Evolutionary conservation across 2,888 invertebrate species (phyloP), one percentile per base, ranked within the genome.

Genomic region (Diarsia mendica): DNA sequence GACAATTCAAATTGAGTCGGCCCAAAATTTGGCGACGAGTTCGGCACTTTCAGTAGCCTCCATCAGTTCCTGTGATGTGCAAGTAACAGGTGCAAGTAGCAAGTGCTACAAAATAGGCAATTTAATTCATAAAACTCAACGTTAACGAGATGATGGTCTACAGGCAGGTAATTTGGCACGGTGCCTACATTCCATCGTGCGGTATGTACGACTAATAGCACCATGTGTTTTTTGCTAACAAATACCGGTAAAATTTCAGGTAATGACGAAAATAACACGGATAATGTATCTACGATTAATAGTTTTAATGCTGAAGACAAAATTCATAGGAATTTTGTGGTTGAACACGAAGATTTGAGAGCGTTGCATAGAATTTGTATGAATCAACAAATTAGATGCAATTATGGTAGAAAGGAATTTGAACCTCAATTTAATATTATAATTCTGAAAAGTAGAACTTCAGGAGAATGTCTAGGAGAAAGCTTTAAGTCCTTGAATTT

Each of bases 151-250:
- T 89, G 88, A 90, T 90, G 88, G 89, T 85, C 84, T 85, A 86
- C 86, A 85, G 86, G 88, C 92, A 92, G 91, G 92, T 92, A 92
- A 94, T 94, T 94, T 94, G 95, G 94, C 93, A 84, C 84, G 88
- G 67, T 91, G 94, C 94, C 95, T 92, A 93, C 93, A 95, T 95
- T 93, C 95, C 93, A 75, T 28, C 33, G 85, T 75, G 84, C 78
- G 90, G 91, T 91, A 92, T 92, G 91, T 87, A 85, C 89, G 83
- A 87, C 90, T 92, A 93, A 91, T 92, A 90, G 91, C 90, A 87
- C 88, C 89, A 88, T 89, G 86, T 90, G 89, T 91, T 92, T 92
- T 92, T 90, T 92, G 89, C 89, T 88, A 88, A 83, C 86, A 89
- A 89, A 89, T 87, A 86, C 88, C 87, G 82, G 84, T 88, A 90